Evolutionary conservation across 1,140 invertebrate genomes (phyloP).

Genomic region (Apolygus lucorum): DNA sequence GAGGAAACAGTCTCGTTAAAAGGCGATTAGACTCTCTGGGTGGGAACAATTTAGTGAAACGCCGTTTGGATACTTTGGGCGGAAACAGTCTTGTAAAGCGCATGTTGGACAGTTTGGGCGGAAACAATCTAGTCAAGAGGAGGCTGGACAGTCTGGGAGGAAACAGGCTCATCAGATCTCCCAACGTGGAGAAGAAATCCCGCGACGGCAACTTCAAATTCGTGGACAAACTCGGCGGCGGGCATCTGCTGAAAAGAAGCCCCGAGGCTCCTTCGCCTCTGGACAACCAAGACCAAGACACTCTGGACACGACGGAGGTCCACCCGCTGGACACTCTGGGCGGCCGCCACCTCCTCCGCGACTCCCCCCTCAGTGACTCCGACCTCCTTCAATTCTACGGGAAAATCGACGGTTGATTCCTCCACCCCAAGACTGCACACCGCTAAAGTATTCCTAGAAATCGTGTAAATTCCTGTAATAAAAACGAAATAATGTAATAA

Average conservation of each 20-base stretch:
- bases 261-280: background rate
- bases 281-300: background rate
- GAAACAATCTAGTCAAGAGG: background rate
- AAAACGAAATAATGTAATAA: too few relatives aligned
- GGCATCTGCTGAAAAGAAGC: conserved; percentile 20
- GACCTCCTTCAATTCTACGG: background rate
- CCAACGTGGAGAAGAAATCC: too few relatives aligned
- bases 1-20: background rate
- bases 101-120: background rate
- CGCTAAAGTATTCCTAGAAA: too few relatives aligned
- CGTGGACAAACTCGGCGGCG: conserved; percentile 18
- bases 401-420: background rate
- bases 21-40: background rate
- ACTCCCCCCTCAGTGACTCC: too few relatives aligned
- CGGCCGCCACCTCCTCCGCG: background rate
- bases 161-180: conserved; percentile 11
- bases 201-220: conserved; percentile 29
- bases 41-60: background rate
- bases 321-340: conserved; percentile 16
- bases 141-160: conserved; percentile 21
- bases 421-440: background rate
- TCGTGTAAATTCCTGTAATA: too few relatives aligned
- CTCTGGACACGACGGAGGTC: background rate
- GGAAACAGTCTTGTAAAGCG: background rate
- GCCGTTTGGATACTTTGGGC: conserved; percentile 2